Base-by-base conservation (phyloP, 2,888 invertebrate species). In the Tipula unca region DNA sequence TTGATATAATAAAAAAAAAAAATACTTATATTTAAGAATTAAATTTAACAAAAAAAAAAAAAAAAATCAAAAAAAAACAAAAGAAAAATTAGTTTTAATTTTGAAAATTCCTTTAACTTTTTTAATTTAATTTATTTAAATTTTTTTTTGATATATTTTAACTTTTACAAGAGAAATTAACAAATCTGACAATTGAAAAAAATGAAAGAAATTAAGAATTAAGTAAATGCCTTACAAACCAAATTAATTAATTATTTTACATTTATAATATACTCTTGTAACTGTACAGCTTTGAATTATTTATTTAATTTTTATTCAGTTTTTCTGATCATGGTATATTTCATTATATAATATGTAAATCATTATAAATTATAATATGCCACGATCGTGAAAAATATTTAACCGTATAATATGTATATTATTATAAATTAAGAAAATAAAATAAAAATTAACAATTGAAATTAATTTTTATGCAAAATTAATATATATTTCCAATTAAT, bases 1-100 rank as follows among this genome's bases (percentile, higher is more conserved):
- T 84, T 84, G 35, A 84, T 32, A 35, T 84, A 35, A 84, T 84
- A 35, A 84, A 84, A 84, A 32, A 32, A 17, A 84, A 84, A n/a
- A 84, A n/a, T 84, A n/a, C n/a, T 84, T 35, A 84, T 20, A 84
- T 36, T 36, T 36, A 36, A 84, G 36, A 36, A 84, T 84, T 32
- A 35, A 84, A 10, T 84, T 20, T 17, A 32, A 84, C 36, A 36
- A 84, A 32, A 36, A 32, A 32, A 84, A 2, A 2, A 32, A 32
- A 32, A 36, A 84, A 32, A 36, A 32, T 14, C 32, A 2, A 2
- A 32, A 32, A 32, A 32, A 32, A 32, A 6, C 32, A 32, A 32
- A 32, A 32, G 32, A 32, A 69, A 25, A 25, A 69, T 69, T 69
- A 69, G 69, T 69, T 69, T 25, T 69, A 69, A 69, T 69, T 69